Base-by-base conservation (phyloP, 2,113 vertebrate genomes). In the Leucopsar rothschildi region DNA sequence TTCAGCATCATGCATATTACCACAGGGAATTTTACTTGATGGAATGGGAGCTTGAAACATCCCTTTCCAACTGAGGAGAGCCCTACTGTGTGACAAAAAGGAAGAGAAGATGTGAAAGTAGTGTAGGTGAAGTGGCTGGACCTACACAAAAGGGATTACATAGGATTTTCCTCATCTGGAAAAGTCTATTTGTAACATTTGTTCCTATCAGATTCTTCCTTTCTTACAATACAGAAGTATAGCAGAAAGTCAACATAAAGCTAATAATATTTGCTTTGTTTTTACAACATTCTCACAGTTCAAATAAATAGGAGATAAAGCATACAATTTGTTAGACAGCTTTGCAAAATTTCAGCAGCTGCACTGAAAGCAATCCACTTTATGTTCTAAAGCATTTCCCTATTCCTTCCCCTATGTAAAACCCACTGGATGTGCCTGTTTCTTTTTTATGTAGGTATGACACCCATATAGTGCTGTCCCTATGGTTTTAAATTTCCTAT, bases 401-500 rank as follows among this genome's bases (percentile, higher is more conserved):
- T 80, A 60, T n/a, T 65, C 45, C 14, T 49, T 76, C 19, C 20
- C 29, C 40, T 21, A 18, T 22, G 33, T 22, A 88, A 77, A 86
- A n/a, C 6, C 12, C 44, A 57, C 27, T 69, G 45, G 37, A 80
- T 82, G 13, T 31, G 15, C 23, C 17, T 68, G 7, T 56, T 85
- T 64, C 35, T 76, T 72, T 87, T 85, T 94, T 50, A 39, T 37
- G 14, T 49, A 61, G 20, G 22, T 85, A 45, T 77, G 78, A 90
- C 16, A 75, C 56, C 78, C 42, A 56, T 31, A 39, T 24, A 78
- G 19, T 22, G 22, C 65, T 85, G 68, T 95, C 50, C 71, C 81
- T 88, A 86, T 76, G 57, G 90, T 86, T 97, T 97, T 88, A 95
- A 92, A 96, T 96, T 95, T 96, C 77, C 50, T 77, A 56, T 84